Evolutionary conservation across 1,140 invertebrate genomes (phyloP).

Genomic region (Caenorhabditis inopinata): DNA sequence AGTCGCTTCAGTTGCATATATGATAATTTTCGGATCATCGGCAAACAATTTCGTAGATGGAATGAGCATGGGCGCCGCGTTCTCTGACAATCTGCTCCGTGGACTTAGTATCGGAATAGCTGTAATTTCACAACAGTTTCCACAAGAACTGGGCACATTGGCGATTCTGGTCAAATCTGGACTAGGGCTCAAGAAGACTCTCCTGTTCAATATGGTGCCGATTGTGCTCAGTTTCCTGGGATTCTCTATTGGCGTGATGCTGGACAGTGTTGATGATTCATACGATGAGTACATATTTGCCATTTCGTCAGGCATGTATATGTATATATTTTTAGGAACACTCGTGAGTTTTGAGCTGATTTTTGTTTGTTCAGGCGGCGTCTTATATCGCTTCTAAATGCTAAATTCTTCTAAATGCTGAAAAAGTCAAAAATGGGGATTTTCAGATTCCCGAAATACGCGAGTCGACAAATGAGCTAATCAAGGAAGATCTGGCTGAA

Average conservation of each 20-base stretch:
- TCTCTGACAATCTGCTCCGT: conserved; percentile 71
- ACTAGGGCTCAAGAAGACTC: conserved; percentile 54
- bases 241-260: conserved; percentile 52
- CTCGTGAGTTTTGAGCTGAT: conserved; percentile 56
- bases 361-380: too few relatives aligned
- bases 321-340: conserved; percentile 62
- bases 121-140: conserved; percentile 75
- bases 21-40: conserved; percentile 51
- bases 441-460: conserved; percentile 63
- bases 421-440: too few relatives aligned
- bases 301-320: conserved; percentile 62
- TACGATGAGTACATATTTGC: conserved; percentile 60
- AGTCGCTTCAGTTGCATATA: conserved; percentile 52
- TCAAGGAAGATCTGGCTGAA: conserved; percentile 41
- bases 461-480: conserved; percentile 55
- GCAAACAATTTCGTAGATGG: conserved; percentile 72
- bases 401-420: neutral
- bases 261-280: conserved; percentile 58
- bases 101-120: conserved; percentile 74
- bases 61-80: conserved; percentile 71
- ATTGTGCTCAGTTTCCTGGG: conserved; percentile 52
- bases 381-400: too few relatives aligned
- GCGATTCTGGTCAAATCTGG: conserved; percentile 57
- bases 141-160: conserved; percentile 72
- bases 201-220: conserved; percentile 58